These are phyloP conservation scores for Stegostoma tigrinum DNA, from an alignment of 2,113 vertebrate species.

Conservation along the genomic window DNA sequence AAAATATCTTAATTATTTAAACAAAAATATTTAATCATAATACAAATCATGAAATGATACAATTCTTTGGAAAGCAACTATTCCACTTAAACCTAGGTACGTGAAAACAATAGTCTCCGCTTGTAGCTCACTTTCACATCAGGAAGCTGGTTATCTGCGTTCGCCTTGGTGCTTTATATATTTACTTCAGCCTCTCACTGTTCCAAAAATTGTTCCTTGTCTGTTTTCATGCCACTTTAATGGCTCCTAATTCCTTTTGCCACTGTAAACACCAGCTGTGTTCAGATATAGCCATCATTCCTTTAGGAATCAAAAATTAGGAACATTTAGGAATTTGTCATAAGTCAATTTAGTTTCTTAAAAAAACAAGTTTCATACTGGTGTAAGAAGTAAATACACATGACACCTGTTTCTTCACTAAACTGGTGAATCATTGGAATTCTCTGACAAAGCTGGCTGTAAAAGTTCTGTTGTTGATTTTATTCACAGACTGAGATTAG, in stretches of 20 bases:
- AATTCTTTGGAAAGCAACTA: not conserved
- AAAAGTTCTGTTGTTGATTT: too few species aligned
- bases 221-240: not conserved
- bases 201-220: not conserved
- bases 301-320: not conserved
- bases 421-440: too few species aligned
- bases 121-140: not conserved
- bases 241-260: not conserved
- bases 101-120: not conserved
- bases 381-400: not conserved
- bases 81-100: not conserved
- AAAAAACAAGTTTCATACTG: not conserved
- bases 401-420: not conserved
- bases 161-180: not conserved
- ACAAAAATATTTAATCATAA: not conserved
- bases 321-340: not conserved
- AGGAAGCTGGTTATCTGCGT: not conserved
- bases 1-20: too few species aligned
- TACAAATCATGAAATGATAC: not conserved
- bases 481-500: too few species aligned
- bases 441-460: too few species aligned
- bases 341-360: not conserved
- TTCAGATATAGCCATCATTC: not conserved
- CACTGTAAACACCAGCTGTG: not conserved
- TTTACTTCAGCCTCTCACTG: not conserved